Percentiles rank a stretch among this genome's conserved stretches.
These are phyloP conservation scores for Epinephelus malabaricus DNA, from an alignment of 2,797 vertebrate genomes.

Conservation along the genomic window DNA sequence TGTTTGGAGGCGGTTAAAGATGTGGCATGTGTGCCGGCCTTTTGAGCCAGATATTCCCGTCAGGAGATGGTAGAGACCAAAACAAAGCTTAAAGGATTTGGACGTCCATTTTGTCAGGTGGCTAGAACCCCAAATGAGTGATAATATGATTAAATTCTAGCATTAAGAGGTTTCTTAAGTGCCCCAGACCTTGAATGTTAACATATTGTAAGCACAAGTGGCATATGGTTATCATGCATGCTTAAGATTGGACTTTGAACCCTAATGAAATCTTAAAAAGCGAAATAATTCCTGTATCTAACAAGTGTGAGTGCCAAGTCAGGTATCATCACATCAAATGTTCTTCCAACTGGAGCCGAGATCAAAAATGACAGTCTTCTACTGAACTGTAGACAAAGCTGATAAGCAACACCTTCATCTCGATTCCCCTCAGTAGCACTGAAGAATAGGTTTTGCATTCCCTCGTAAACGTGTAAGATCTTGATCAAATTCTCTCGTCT, in stretches of 20 bases:
- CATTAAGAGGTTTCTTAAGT: not conserved
- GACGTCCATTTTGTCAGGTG: too few species aligned
- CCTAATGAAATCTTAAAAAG: not conserved
- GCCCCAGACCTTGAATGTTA: not conserved
- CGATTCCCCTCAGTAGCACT: not conserved
- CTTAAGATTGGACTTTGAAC: not conserved
- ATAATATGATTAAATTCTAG: not conserved
- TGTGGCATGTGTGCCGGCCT: too few species aligned
- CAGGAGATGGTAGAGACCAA: not conserved
- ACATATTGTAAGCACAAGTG: not conserved
- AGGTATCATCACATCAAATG: not conserved
- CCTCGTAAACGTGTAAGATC: not conserved
- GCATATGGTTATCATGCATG: not conserved
- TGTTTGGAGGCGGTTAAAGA: too few species aligned
- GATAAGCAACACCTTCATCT: not conserved
- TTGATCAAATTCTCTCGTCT: not conserved
- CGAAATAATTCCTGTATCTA: too few species aligned
- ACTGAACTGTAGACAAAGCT: not conserved
- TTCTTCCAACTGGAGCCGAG: not conserved
- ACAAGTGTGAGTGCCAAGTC: not conserved
- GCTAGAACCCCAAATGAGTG: not conserved
- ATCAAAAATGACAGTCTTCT: not conserved
- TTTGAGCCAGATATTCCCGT: not conserved
- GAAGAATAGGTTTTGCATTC: not conserved
- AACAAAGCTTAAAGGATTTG: not conserved